These are phyloP conservation scores for Sylvicola fuscatus DNA, from an alignment of 2,888 invertebrate species.

Conservation along the genomic window DNA sequence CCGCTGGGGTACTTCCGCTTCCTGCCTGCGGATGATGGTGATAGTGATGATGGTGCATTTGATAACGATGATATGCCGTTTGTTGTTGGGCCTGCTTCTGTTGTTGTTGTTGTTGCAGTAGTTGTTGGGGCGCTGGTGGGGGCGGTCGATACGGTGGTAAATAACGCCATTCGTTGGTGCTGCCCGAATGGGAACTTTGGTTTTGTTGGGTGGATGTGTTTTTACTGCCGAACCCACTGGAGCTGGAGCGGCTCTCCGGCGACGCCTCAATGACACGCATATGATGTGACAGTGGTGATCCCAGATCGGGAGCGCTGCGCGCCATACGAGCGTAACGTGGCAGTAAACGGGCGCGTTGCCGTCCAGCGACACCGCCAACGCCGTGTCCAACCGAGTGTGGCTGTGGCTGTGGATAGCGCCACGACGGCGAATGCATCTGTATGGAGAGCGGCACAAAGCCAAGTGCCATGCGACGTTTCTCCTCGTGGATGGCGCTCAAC, in stretches of 20 bases:
- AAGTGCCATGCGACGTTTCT: slow-evolving; percentile 31
- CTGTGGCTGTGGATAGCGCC: slow-evolving; percentile 18
- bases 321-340: slow-evolving; percentile 43
- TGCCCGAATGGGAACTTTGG: slow-evolving; percentile 51
- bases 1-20: neutral
- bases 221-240: slow-evolving; percentile 79
- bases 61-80: neutral
- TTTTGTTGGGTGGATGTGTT: slow-evolving; percentile 68
- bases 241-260: slow-evolving; percentile 72
- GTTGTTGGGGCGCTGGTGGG: slow-evolving; percentile 31
- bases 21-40: slow-evolving; percentile 8
- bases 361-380: slow-evolving; percentile 14
- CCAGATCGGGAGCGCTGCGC: slow-evolving; percentile 42
- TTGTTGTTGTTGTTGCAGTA: neutral
- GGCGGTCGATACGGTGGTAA: slow-evolving; percentile 59
- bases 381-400: slow-evolving; percentile 13
- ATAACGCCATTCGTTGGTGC: slow-evolving; percentile 52
- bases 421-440: slow-evolving; percentile 37
- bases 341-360: slow-evolving; percentile 40
- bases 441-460: slow-evolving; percentile 40
- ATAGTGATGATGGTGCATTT: slow-evolving; percentile 1
- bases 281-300: slow-evolving; percentile 34
- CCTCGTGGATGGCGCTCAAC: slow-evolving; percentile 48
- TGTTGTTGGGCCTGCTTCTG: neutral
- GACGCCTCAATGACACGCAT: slow-evolving; percentile 44